Evolutionary conservation across 2,113 vertebrate species (phyloP).

Genomic region (Sterna hirundo): DNA sequence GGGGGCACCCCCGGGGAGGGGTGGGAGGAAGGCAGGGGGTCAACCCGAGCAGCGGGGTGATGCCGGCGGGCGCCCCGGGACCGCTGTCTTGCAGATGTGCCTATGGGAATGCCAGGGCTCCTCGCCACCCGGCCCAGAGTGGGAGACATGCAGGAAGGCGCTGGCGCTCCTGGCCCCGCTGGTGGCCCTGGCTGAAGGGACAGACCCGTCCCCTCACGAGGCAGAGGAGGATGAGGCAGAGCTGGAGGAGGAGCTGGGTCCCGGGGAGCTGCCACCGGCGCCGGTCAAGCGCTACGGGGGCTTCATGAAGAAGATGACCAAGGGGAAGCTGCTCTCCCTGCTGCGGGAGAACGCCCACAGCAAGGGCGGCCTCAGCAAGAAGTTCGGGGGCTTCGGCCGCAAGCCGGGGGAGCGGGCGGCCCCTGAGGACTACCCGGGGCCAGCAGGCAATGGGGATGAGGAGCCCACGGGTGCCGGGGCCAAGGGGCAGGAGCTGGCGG

Average conservation of each 20-base stretch:
- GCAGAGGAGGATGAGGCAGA: not conserved
- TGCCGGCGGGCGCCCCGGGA: rapidly evolving
- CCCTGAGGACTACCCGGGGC: slow-evolving; percentile 35
- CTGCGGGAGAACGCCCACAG: slow-evolving; percentile 73
- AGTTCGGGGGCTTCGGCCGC: slow-evolving; percentile 68
- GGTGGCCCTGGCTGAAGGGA: not conserved
- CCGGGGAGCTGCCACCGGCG: slow-evolving; percentile 11
- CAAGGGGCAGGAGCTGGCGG: slow-evolving; percentile 66
- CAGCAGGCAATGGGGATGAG: not conserved
- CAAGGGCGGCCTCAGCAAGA: slow-evolving; percentile 69
- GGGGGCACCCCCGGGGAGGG: rapidly evolving
- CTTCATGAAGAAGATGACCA: slow-evolving; percentile 84
- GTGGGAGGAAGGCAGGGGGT: not conserved
- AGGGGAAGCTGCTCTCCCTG: slow-evolving; percentile 72
- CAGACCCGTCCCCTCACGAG: not conserved
- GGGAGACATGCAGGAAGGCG: slow-evolving; percentile 75
- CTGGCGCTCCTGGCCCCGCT: slow-evolving; percentile 38
- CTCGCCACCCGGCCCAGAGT: slow-evolving; percentile 61
- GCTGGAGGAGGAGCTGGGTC: slow-evolving; percentile 16
- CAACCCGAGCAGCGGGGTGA: rapidly evolving
- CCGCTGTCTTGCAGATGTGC: slow-evolving; percentile 81
- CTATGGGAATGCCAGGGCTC: slow-evolving; percentile 81
- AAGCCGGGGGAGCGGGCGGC: slow-evolving; percentile 64
- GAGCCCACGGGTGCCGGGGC: slow-evolving; percentile 34
- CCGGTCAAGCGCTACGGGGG: slow-evolving; percentile 78